These are phyloP conservation scores for Nysson spinosus DNA, from an alignment of 2,888 invertebrate genomes.

Conservation along the genomic window DNA sequence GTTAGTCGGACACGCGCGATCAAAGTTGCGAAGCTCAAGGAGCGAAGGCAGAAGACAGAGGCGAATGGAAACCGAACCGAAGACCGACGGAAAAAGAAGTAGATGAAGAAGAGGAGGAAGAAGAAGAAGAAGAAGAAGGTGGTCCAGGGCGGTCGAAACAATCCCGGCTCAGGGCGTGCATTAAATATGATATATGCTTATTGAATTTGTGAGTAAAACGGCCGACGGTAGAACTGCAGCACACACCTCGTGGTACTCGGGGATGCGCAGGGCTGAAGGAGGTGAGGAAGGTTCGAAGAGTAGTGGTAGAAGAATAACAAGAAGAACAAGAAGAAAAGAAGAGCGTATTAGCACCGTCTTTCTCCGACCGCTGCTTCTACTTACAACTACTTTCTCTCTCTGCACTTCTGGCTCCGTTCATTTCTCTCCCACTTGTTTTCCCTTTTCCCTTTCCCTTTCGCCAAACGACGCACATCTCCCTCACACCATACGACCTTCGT, in stretches of 20 bases:
- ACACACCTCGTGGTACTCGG: conserved; percentile 54
- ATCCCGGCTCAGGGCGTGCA: conserved; percentile 67
- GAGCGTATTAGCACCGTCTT: conserved; percentile 17
- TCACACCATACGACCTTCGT: conserved; percentile 16
- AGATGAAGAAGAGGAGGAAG: conserved; percentile 25
- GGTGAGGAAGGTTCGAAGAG: conserved; percentile 25
- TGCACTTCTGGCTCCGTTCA: not conserved
- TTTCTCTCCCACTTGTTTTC: conserved; percentile 6
- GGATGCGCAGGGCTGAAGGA: conserved; percentile 32
- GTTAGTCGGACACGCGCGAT: not conserved
- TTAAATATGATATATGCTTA: conserved; percentile 76
- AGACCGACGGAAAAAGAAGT: conserved; percentile 24
- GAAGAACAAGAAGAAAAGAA: conserved; percentile 29
- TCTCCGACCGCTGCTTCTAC: conserved; percentile 1
- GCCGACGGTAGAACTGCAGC: conserved; percentile 59
- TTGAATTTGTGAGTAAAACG: conserved; percentile 75
- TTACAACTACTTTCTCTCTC: no score
- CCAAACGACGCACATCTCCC: conserved; percentile 8
- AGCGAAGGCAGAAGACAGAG: not conserved
- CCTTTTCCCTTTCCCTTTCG: conserved; percentile 5
- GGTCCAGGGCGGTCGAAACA: conserved; percentile 64
- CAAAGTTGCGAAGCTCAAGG: not conserved
- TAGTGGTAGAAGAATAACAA: conserved; percentile 23
- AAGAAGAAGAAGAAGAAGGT: conserved; percentile 41
- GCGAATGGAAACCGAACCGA: conserved; percentile 10